Conservation (phyloP, 2,797 vertebrate species). For the Acrocephalus scirpaceus region DNA sequence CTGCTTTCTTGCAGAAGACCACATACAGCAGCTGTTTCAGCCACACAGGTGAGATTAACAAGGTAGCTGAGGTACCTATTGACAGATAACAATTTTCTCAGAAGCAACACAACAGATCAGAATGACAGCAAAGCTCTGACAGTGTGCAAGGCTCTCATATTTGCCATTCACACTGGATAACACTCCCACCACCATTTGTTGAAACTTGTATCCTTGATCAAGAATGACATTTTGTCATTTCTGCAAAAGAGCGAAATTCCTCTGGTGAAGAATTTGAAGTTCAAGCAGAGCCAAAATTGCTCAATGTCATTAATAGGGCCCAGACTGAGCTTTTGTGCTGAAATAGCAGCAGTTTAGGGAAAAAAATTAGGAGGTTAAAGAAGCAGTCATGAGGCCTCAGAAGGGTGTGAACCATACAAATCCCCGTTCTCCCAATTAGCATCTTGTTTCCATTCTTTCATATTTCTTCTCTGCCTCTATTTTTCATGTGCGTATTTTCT, state of each 20-base stretch:
- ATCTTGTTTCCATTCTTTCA: not conserved
- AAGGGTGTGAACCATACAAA: not conserved
- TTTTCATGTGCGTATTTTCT: not conserved
- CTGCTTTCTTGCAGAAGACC: not conserved
- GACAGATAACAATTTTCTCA: not conserved
- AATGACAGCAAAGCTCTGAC: not conserved
- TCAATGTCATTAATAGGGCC: not conserved
- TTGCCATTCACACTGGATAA: not conserved
- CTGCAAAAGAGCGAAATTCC: slow-evolving; percentile 19
- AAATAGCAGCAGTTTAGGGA: not conserved
- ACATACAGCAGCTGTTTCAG: not conserved
- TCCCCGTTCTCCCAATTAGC: not conserved
- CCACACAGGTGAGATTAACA: not conserved
- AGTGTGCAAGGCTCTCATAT: not conserved
- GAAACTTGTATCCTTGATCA: not conserved
- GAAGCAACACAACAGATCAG: not conserved
- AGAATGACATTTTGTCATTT: slow-evolving; percentile 27
- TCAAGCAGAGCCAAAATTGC: slow-evolving; percentile 16
- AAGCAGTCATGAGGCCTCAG: not conserved
- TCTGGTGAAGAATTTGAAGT: slow-evolving; percentile 18
- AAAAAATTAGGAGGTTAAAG: not conserved
- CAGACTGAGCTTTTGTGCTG: not conserved
- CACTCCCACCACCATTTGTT: not conserved
- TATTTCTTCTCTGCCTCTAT: not conserved
- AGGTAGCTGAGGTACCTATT: not conserved